Percentiles rank a stretch among this genome's conserved stretches.
phyloP scores from a whole-genome alignment of 2,797 vertebrate genomes.

The Pelobates cultripes region DNA sequence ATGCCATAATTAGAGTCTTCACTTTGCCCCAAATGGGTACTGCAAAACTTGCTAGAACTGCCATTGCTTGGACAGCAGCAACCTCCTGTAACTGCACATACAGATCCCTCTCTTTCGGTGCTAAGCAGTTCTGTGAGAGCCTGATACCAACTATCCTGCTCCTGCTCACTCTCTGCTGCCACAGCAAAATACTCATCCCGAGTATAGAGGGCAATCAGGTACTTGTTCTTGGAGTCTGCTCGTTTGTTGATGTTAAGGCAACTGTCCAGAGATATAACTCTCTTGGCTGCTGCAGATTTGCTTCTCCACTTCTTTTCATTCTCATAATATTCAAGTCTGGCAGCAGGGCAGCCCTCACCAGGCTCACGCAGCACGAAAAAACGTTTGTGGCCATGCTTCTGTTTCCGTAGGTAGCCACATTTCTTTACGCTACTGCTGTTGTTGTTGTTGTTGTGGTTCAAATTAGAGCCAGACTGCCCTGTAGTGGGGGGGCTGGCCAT shows the following conservation, averaged over 20 bases:
- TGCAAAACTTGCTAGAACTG: slow-evolving; percentile 48
- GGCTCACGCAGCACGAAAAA: slow-evolving; percentile 90
- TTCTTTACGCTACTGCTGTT: slow-evolving; percentile 82
- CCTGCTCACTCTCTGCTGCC: slow-evolving; percentile 91
- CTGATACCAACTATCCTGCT: slow-evolving; percentile 92
- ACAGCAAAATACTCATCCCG: slow-evolving; percentile 96
- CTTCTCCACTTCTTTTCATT: slow-evolving; percentile 98
- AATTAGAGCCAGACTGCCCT: slow-evolving; percentile 70
- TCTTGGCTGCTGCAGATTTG: slow-evolving; percentile 89
- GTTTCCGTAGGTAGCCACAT: slow-evolving; percentile 92
- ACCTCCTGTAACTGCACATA: slow-evolving; percentile 59
- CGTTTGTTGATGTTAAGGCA: slow-evolving; percentile 96
- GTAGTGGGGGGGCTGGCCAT: slow-evolving; percentile 89
- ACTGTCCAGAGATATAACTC: slow-evolving; percentile 89
- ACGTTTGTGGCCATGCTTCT: slow-evolving; percentile 95
- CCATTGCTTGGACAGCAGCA: slow-evolving; percentile 66
- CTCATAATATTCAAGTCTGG: slow-evolving; percentile 96
- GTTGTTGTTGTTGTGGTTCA: slow-evolving; percentile 72
- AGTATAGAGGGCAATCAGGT: slow-evolving; percentile 95
- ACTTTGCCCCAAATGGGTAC: slow-evolving; percentile 66
- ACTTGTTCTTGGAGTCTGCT: slow-evolving; percentile 94
- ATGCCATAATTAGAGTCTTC: slow-evolving; percentile 87
- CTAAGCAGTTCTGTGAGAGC: slow-evolving; percentile 86
- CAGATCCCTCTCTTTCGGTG: slow-evolving; percentile 78
- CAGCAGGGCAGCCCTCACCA: slow-evolving; percentile 77